phyloP scores from a whole-genome alignment of 2,113 vertebrate species.

The Struthidea cinerea region DNA sequence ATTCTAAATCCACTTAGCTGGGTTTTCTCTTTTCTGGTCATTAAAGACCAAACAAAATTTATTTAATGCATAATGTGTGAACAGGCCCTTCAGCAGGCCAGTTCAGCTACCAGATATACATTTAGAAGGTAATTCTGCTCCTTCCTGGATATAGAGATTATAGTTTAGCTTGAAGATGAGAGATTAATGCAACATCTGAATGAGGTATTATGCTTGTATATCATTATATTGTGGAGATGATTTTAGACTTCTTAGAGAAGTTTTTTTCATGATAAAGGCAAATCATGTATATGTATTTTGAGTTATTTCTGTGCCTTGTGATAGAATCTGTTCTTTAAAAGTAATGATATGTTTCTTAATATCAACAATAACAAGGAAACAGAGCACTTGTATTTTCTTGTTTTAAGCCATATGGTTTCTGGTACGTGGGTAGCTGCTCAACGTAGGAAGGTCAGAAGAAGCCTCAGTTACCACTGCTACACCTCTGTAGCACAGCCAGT shows the following conservation, averaged over 20 bases:
- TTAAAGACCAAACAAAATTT: not conserved
- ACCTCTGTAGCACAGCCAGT: not conserved
- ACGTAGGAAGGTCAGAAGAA: not conserved
- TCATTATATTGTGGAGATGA: not conserved
- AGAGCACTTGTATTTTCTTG: not conserved
- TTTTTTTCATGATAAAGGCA: not conserved
- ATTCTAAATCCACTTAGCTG: not conserved
- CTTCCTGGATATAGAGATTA: not conserved
- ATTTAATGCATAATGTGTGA: not conserved
- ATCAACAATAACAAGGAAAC: not conserved
- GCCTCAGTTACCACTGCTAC: not conserved
- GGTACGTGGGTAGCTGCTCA: not conserved
- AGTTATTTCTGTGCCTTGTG: not conserved
- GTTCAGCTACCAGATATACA: not conserved
- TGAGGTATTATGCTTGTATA: not conserved
- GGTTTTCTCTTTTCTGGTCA: not conserved
- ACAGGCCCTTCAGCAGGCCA: not conserved
- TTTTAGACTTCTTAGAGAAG: not conserved
- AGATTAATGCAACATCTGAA: not conserved
- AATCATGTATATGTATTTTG: not conserved
- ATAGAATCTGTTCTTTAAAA: not conserved
- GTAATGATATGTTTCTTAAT: not conserved
- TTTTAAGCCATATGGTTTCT: not conserved
- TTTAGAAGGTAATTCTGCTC: not conserved
- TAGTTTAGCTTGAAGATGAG: not conserved